Conservation (phyloP, 2,113 vertebrate genomes). For the Tenebrosternarchus preto region DNA sequence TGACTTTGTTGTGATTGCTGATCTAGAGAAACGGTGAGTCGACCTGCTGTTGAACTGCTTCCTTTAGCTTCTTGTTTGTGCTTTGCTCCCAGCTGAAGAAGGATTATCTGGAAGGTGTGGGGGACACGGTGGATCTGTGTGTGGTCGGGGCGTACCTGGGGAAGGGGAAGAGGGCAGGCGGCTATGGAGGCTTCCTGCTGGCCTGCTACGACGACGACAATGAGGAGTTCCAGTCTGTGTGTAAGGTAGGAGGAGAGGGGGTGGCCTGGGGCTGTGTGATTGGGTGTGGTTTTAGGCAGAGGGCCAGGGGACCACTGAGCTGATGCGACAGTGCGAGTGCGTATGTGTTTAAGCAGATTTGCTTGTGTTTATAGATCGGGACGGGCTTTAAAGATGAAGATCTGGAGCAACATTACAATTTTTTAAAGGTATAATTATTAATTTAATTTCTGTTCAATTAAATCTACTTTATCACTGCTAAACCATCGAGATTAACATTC, state of each 20-base stretch:
- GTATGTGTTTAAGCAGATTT: neutral
- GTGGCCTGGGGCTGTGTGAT: too few species aligned
- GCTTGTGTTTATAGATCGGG: constrained; percentile 77
- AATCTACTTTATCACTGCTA: neutral
- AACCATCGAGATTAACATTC: neutral
- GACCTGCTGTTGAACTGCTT: too few species aligned
- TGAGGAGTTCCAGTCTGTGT: constrained; percentile 89
- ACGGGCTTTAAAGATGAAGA: constrained; percentile 90
- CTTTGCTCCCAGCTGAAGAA: constrained; percentile 81
- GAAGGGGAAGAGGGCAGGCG: constrained; percentile 84
- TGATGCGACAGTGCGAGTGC: neutral
- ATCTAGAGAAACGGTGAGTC: too few species aligned
- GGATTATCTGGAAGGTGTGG: constrained; percentile 88
- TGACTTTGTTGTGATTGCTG: too few species aligned
- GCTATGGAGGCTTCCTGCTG: constrained; percentile 87
- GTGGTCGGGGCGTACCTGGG: constrained; percentile 89
- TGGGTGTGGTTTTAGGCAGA: too few species aligned
- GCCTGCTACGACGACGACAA: constrained; percentile 86
- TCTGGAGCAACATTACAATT: constrained; percentile 81
- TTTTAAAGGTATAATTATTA: constrained; percentile 78
- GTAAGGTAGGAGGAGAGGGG: constrained; percentile 77
- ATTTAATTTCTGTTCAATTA: neutral
- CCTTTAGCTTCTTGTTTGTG: constrained; percentile 2
- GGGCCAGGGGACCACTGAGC: too few species aligned
- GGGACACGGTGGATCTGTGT: constrained; percentile 87